Evolutionary conservation across 2,888 invertebrate species (phyloP), one percentile per base, ranked within the genome.

Genomic region (Caenorhabditis japonica): DNA sequence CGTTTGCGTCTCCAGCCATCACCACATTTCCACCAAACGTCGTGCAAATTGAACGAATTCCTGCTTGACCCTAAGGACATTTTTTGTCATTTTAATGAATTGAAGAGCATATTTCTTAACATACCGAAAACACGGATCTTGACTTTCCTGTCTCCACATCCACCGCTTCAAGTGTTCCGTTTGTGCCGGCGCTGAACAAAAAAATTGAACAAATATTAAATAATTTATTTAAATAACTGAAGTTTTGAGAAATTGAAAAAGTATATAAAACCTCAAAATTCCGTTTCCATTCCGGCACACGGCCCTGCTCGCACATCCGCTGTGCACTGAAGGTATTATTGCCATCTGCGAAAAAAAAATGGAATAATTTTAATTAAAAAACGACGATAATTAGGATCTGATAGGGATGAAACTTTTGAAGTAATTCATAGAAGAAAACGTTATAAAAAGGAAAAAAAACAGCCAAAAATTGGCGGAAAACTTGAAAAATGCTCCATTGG

Each of bases 81-180:
- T 19, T n/a, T 10, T 19, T 47, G 33, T 46, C 12, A 39, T n/a
- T 8, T 10, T 1, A 36, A 30, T 34, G 8, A 19, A 44, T 25
- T 13, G 17, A 21, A 4, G n/a, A n/a, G n/a, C n/a, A n/a, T n/a
- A 39, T 39, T 3, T 4, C 2, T 1, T 25, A 17, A 49, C 25
- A 44, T 38, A 55, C 49, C 15, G 61, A 43, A 21, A 62, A 49
- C 4, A 72, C 41, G 15, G 33, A 39, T 41, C 47, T 52, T 5
- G 68, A 7, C n/a, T n/a, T 33, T 3, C 62, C 74, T 17, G 61
- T 74, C 33, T 74, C 68, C 27, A 74, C 43, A 46, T 68, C 68
- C 10, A 74, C 43, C 2, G 30, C 17, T 12, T 15, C 56, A 5
- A 74, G 33, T 1, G 56, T 46, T 30, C 74, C 74, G 33, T 68